A percentile compares a stretch with the other conserved stretches of the same genome.
Evolutionary conservation across 2,113 vertebrate species (phyloP).

Genomic region (Scatophagus argus): DNA sequence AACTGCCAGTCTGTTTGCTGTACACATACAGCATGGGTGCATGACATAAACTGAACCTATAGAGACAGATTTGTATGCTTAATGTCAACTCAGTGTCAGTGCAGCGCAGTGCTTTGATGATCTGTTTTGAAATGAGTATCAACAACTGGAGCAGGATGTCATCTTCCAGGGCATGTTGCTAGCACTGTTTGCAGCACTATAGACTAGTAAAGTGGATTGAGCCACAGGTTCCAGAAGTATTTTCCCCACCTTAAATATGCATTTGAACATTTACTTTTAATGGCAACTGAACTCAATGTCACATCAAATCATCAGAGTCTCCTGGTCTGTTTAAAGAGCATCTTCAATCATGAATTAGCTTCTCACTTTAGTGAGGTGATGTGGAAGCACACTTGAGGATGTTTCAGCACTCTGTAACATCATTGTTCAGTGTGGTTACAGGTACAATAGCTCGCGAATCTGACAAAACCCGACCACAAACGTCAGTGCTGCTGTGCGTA

Average conservation of each 20-base stretch:
- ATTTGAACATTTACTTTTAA: background rate
- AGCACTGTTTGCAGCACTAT: background rate
- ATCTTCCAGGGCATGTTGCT: constrained; percentile 10
- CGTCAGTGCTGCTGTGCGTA: too few species aligned
- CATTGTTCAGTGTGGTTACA: background rate
- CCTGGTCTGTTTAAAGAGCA: background rate
- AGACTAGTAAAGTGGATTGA: constrained; percentile 5
- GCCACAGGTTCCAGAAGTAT: constrained; percentile 2
- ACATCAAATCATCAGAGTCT: background rate
- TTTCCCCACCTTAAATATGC: constrained; percentile 3
- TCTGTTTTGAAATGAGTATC: constrained; percentile 29
- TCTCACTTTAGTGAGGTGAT: background rate
- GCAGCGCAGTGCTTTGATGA: constrained; percentile 10
- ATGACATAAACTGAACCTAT: constrained; percentile 1
- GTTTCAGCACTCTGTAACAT: background rate
- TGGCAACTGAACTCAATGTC: background rate
- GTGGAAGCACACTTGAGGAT: background rate
- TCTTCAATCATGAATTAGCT: background rate
- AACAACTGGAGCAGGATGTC: constrained; percentile 7
- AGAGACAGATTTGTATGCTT: background rate
- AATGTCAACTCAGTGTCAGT: constrained; percentile 1
- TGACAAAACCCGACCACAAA: too few species aligned
- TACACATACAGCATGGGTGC: too few species aligned
- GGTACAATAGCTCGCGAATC: too few species aligned
- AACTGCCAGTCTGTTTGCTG: too few species aligned